A percentile compares a stretch with the other conserved stretches of the same genome.
Conservation (phyloP, 92 coral and sea anemone species). For the Umimayanthus kanabou region DNA sequence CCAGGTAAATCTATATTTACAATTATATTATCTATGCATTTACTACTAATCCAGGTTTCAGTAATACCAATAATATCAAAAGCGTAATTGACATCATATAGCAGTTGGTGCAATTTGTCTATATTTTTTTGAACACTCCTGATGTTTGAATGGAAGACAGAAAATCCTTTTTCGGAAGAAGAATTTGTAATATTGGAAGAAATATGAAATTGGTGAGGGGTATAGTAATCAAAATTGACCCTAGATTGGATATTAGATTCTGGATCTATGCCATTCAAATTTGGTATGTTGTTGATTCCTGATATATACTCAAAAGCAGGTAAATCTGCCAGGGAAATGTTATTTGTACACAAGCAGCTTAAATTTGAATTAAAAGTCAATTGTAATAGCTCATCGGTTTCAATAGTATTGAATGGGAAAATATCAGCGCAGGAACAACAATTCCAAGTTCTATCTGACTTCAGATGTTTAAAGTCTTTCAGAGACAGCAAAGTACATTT, state of each 20-base stretch:
- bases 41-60: conserved; percentile 45
- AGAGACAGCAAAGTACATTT: conserved; percentile 1
- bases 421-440: background rate
- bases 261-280: conserved; percentile 32
- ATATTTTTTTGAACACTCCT: conserved; percentile 50
- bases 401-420: conserved; percentile 27
- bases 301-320: conserved; percentile 34
- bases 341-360: conserved; percentile 34
- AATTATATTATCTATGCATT: background rate
- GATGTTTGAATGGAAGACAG: conserved; percentile 53
- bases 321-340: conserved; percentile 25
- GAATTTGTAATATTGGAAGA: conserved; percentile 18
- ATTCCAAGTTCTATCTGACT: background rate
- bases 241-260: conserved; percentile 20
- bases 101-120: conserved; percentile 37
- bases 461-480: background rate
- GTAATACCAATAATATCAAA: conserved; percentile 54
- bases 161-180: conserved; percentile 26
- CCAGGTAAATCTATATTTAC: conserved; percentile 34
- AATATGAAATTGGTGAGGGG: conserved; percentile 37
- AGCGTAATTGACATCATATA: conserved; percentile 32
- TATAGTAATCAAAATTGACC: conserved; percentile 35
- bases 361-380: conserved; percentile 38
- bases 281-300: conserved; percentile 20
- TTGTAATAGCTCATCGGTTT: conserved; percentile 9